A percentile compares a stretch with the other conserved stretches of the same genome.
phyloP scores from a whole-genome alignment of 1,140 invertebrate genomes.

The Tachypleus tridentatus region DNA sequence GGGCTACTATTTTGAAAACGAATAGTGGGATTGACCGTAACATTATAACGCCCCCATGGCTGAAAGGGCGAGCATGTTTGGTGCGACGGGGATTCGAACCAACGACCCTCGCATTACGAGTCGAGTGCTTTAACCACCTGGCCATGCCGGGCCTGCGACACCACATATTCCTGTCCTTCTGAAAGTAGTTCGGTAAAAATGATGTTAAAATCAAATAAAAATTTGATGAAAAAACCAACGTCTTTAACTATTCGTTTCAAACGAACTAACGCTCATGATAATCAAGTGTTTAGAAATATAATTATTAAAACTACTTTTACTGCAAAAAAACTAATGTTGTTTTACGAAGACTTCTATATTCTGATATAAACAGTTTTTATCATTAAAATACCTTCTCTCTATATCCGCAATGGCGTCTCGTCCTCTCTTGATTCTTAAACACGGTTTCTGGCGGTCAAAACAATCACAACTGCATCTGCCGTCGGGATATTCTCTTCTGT shows the following conservation, averaged over 20 bases:
- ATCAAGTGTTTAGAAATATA: neutral
- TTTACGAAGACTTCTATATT: neutral
- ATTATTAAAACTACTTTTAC: too few relatives aligned
- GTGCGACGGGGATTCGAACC: too few relatives aligned
- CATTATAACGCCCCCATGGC: too few relatives aligned
- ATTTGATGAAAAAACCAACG: neutral
- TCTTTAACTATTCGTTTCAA: neutral
- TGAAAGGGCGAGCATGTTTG: too few relatives aligned
- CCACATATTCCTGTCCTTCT: too few relatives aligned
- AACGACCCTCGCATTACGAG: too few relatives aligned
- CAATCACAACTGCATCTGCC: conserved; percentile 18
- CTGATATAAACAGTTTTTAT: neutral
- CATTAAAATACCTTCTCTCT: conserved; percentile 14
- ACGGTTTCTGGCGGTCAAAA: conserved; percentile 16
- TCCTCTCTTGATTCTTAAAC: conserved; percentile 15
- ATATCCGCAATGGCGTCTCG: conserved; percentile 8
- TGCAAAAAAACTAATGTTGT: neutral
- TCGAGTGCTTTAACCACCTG: too few relatives aligned
- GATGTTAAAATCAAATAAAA: too few relatives aligned
- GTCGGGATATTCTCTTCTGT: conserved; percentile 6
- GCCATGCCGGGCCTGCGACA: too few relatives aligned
- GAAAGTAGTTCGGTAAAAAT: too few relatives aligned
- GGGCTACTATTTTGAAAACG: too few relatives aligned
- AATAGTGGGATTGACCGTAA: too few relatives aligned
- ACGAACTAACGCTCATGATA: neutral